A percentile compares a stretch with the other conserved stretches of the same genome.
Conservation (phyloP, 2,113 vertebrate species). For the Pomatorhinus ruficollis region DNA sequence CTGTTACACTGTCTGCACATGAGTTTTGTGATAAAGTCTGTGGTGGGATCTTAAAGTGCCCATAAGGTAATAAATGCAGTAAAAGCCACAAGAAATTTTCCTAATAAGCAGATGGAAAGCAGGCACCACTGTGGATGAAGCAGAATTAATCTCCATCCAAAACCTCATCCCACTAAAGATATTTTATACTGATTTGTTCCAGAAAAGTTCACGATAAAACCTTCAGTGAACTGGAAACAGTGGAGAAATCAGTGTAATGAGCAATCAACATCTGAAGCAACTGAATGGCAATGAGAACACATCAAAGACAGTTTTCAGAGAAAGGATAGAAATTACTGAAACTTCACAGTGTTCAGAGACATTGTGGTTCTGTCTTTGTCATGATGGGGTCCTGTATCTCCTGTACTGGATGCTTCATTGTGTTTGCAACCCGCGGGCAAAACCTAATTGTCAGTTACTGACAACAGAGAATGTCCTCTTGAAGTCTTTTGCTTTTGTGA, state of each 20-base stretch:
- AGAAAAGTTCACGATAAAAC: background rate
- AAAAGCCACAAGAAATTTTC: background rate
- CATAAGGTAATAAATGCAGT: background rate
- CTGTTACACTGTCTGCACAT: background rate
- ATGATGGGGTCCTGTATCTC: background rate
- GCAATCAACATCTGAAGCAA: constrained; percentile 9
- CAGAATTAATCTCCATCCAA: background rate
- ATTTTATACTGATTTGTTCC: background rate
- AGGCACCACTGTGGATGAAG: background rate
- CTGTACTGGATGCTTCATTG: background rate
- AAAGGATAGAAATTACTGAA: background rate
- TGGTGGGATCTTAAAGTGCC: background rate
- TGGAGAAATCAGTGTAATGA: constrained; percentile 2
- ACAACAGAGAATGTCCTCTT: background rate
- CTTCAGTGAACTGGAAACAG: background rate
- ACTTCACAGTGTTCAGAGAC: background rate
- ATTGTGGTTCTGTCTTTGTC: background rate
- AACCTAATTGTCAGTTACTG: background rate
- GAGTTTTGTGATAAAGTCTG: background rate
- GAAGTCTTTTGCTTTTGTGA: background rate
- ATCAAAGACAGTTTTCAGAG: background rate
- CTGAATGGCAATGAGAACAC: background rate
- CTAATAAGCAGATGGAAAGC: background rate
- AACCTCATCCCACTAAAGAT: background rate
- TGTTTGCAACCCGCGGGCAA: background rate